phyloP scores from a whole-genome alignment of 2,113 vertebrate genomes.

The Muscicapa adusta region DNA sequence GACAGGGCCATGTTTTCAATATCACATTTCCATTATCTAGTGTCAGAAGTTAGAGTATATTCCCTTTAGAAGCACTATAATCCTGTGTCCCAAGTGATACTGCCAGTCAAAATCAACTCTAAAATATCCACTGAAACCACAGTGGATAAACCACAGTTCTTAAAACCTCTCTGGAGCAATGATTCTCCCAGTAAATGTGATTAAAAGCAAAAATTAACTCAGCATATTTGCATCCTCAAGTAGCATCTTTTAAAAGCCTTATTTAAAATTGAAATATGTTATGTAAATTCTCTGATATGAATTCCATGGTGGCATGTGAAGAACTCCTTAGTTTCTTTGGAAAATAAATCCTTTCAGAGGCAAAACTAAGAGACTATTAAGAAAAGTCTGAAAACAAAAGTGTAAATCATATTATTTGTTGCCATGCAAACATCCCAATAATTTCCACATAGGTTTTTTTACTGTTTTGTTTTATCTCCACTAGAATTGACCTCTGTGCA shows the following conservation, averaged over 20 bases:
- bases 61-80: neutral
- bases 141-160: neutral
- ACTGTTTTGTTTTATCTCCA: neutral
- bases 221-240: neutral
- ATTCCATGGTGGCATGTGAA: neutral
- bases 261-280: neutral
- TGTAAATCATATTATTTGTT: constrained; percentile 24
- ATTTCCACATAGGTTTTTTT: neutral
- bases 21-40: neutral
- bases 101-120: neutral
- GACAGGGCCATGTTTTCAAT: neutral
- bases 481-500: neutral
- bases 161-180: neutral
- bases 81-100: neutral
- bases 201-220: neutral
- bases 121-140: neutral
- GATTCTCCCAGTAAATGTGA: neutral
- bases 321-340: neutral
- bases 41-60: neutral
- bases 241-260: neutral
- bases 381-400: constrained; percentile 20
- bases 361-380: neutral
- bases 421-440: neutral
- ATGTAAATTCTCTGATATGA: neutral
- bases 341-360: neutral